A percentile compares a stretch with the other conserved stretches of the same genome.
phyloP scores from a whole-genome alignment of 2,888 invertebrate genomes.

The Amiota communis region DNA sequence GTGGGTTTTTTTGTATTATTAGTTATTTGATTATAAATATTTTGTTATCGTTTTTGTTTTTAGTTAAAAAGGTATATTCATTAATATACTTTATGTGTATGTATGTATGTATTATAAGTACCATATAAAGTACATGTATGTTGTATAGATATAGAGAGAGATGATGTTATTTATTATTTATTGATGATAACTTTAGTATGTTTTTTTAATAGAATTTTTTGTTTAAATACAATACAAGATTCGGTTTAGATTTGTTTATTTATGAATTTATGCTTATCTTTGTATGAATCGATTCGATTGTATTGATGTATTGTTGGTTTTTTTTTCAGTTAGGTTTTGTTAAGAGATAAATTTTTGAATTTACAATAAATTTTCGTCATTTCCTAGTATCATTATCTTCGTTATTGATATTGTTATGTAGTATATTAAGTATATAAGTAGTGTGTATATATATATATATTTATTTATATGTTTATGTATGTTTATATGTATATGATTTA shows the following conservation, averaged over 20 bases:
- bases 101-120: conserved; percentile 1
- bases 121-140: not conserved
- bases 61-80: not conserved
- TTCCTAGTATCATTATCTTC: not conserved
- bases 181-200: no score
- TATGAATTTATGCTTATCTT: no score
- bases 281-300: no score
- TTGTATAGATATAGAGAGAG: no score
- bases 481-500: conserved; percentile 38
- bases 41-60: no score
- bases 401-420: not conserved
- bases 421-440: conserved; percentile 3
- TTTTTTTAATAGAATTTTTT: no score
- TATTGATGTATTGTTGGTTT: no score
- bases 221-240: no score
- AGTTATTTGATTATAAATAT: no score
- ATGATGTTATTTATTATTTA: no score
- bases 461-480: not conserved
- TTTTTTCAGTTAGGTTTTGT: no score
- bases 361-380: not conserved
- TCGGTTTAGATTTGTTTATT: no score
- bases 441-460: conserved; percentile 28
- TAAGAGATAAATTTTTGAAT: not conserved
- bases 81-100: not conserved
- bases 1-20: not conserved